Percentiles rank a stretch among this genome's conserved stretches.
Conservation (phyloP, 2,113 vertebrate species). For the Oreochromis tanganicae region DNA sequence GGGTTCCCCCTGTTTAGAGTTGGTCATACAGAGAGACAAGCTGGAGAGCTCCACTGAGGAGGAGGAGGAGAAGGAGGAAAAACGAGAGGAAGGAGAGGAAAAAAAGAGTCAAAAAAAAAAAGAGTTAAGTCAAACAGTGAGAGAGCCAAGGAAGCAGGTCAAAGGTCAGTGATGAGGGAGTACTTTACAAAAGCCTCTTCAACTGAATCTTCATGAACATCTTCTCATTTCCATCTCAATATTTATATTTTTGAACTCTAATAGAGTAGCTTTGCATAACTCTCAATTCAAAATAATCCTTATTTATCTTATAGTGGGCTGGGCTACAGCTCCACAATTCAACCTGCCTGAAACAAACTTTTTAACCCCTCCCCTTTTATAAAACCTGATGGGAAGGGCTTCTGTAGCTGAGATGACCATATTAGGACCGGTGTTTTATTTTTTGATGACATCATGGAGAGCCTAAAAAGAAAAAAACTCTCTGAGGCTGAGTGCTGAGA, state of each 20-base stretch:
- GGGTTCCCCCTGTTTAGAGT: constrained; percentile 79
- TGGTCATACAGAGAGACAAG: constrained; percentile 81
- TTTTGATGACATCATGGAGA: background rate
- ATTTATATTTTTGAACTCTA: background rate
- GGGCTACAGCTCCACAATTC: too few species aligned
- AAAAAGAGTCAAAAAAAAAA: background rate
- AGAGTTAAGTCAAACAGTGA: background rate
- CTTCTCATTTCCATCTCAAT: background rate
- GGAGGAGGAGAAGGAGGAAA: background rate
- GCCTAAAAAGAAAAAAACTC: background rate
- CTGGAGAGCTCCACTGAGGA: constrained; percentile 79
- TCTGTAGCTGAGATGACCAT: background rate
- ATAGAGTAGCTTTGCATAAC: background rate
- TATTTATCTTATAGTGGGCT: background rate
- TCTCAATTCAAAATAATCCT: background rate
- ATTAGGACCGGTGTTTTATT: background rate
- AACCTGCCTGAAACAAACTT: background rate
- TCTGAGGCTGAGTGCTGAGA: background rate
- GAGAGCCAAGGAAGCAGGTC: background rate
- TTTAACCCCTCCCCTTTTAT: background rate
- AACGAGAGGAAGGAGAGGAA: background rate
- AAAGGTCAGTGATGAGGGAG: background rate
- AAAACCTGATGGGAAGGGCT: background rate
- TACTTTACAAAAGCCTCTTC: background rate
- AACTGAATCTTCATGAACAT: background rate